phyloP scores from a whole-genome alignment of 2,888 invertebrate genomes.

The Acrocera orbiculus region DNA sequence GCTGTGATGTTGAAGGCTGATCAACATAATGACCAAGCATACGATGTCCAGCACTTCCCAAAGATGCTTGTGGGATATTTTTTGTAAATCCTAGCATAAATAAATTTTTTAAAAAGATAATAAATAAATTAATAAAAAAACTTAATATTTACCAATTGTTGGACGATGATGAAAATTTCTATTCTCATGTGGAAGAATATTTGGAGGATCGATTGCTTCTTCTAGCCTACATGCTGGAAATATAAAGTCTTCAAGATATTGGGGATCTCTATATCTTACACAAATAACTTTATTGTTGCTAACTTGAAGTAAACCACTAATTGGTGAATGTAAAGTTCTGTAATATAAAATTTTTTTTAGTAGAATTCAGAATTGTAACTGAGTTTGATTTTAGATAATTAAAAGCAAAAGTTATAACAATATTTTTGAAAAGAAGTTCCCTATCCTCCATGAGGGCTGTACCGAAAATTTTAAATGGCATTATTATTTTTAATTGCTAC shows the following conservation, averaged over 20 bases:
- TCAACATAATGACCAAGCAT: constrained; percentile 43
- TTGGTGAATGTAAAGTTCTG: constrained; percentile 50
- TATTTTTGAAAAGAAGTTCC: no score
- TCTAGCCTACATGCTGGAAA: constrained; percentile 57
- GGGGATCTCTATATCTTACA: constrained; percentile 62
- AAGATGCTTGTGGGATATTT: constrained; percentile 41
- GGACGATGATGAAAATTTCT: constrained; percentile 59
- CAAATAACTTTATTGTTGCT: constrained; percentile 42
- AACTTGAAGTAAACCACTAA: constrained; percentile 46
- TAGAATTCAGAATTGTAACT: no score
- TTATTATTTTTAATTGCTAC: no score
- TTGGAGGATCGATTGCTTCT: constrained; percentile 50
- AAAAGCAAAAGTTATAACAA: not conserved
- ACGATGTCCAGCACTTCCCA: constrained; percentile 55
- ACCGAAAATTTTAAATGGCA: no score
- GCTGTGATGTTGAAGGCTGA: constrained; percentile 14
- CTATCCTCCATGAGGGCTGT: no score
- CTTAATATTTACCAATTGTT: constrained; percentile 43
- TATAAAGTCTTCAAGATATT: constrained; percentile 51
- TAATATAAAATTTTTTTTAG: no score
- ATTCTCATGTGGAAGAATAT: constrained; percentile 63
- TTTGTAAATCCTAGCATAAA: constrained; percentile 40
- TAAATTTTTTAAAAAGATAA: constrained; percentile 1
- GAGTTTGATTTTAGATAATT: not conserved
- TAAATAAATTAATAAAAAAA: constrained; percentile 8